phyloP scores from a whole-genome alignment of 2,113 vertebrate genomes.

The Pontoporia blainvillei region DNA sequence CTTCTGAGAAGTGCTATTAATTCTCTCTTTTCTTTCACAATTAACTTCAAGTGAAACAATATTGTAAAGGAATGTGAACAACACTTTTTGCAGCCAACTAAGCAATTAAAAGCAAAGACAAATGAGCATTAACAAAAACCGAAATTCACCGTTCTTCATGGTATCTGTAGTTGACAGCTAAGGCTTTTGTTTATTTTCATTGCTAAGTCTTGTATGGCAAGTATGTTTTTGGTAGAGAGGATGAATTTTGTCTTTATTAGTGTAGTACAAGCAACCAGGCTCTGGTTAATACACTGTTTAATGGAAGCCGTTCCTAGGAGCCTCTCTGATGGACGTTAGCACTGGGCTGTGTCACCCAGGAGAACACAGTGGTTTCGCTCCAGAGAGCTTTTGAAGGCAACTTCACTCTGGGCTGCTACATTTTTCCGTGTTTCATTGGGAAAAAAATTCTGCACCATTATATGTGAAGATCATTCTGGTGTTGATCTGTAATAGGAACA shows the following conservation, averaged over 20 bases:
- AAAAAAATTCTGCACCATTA: background rate
- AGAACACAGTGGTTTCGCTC: background rate
- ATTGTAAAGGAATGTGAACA: background rate
- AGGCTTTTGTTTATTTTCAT: slow-evolving; percentile 31
- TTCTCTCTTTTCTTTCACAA: background rate
- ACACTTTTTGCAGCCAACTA: background rate
- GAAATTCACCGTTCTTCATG: background rate
- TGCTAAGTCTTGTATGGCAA: background rate
- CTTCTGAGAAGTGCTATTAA: background rate
- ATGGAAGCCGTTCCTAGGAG: background rate
- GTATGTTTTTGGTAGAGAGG: background rate
- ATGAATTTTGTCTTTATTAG: background rate
- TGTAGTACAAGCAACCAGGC: background rate
- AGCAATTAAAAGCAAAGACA: background rate
- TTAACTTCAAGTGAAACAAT: background rate
- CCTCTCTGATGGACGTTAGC: background rate
- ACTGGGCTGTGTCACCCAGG: background rate
- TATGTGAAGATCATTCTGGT: background rate
- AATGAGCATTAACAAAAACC: background rate
- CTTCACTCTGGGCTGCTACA: background rate
- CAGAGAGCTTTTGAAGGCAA: background rate
- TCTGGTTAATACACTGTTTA: background rate
- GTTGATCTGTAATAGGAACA: background rate
- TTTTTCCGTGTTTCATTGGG: background rate
- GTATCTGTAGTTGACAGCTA: background rate